phyloP scores from a whole-genome alignment of 2,797 vertebrate species.

The Tangara arthus region DNA sequence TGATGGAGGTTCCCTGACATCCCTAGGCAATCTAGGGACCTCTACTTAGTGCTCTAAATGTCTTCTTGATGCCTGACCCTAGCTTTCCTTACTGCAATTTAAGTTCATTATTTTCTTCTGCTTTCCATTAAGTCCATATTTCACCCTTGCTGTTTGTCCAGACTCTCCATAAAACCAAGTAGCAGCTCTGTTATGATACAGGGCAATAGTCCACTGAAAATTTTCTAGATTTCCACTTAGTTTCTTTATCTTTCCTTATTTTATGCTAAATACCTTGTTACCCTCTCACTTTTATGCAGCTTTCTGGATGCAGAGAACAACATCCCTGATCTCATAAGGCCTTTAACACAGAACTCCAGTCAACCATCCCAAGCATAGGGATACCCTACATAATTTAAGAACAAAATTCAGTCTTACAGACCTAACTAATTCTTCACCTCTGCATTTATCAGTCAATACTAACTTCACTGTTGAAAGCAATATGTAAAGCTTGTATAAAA shows the following conservation, averaged over 20 bases:
- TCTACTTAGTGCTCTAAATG: neutral
- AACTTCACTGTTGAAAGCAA: neutral
- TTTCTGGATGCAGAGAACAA: neutral
- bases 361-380: neutral
- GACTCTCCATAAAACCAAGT: neutral
- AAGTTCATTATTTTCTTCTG: neutral
- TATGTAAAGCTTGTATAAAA: neutral
- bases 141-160: neutral
- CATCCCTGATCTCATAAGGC: neutral
- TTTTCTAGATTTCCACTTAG: neutral
- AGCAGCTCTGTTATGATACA: neutral
- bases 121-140: neutral
- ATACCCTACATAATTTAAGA: neutral
- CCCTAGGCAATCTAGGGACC: neutral
- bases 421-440: neutral
- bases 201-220: neutral
- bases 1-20: slow-evolving; percentile 4
- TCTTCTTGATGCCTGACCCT: neutral
- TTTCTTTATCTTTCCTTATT: neutral
- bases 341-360: neutral
- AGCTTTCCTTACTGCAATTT: neutral
- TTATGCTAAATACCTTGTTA: neutral
- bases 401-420: neutral
- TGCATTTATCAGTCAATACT: neutral
- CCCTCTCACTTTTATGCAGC: neutral